These are phyloP conservation scores for Drosophila mulleri DNA, from an alignment of 2,888 invertebrate species.

Conservation along the genomic window DNA sequence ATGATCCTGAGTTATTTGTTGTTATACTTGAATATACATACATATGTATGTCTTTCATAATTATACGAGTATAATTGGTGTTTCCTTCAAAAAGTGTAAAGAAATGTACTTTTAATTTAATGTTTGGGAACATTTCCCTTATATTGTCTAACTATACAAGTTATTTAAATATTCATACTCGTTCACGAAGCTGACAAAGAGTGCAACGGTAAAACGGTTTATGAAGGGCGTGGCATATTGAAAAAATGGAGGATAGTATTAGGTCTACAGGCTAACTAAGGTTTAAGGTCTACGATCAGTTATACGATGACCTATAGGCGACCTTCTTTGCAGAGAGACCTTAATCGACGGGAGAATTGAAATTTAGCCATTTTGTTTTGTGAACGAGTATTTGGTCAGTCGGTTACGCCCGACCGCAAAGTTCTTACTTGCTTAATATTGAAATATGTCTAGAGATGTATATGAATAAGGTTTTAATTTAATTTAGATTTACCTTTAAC, in stretches of 20 bases:
- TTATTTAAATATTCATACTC: constrained; percentile 39
- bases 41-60: constrained; percentile 12
- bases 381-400: constrained; percentile 2
- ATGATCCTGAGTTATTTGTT: constrained; percentile 49
- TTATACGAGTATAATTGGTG: constrained; percentile 56
- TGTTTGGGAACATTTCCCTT: constrained; percentile 73
- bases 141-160: constrained; percentile 83
- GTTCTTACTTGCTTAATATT: background rate
- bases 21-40: constrained; percentile 31
- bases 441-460: constrained; percentile 8
- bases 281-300: background rate
- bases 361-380: background rate
- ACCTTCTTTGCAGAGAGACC: background rate
- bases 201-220: no score
- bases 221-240: no score
- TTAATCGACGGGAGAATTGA: background rate
- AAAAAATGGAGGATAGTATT: background rate
- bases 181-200: background rate
- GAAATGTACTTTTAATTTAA: constrained; percentile 46
- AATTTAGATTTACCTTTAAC: background rate
- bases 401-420: background rate
- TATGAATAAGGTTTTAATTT: constrained; percentile 7
- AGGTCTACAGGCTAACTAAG: background rate
- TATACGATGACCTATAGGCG: background rate
- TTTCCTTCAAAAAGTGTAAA: constrained; percentile 63